Percentiles rank a stretch among this genome's conserved stretches.
These are phyloP conservation scores for Drosophila mayaguana DNA, from an alignment of 2,888 invertebrate species.

Conservation along the genomic window DNA sequence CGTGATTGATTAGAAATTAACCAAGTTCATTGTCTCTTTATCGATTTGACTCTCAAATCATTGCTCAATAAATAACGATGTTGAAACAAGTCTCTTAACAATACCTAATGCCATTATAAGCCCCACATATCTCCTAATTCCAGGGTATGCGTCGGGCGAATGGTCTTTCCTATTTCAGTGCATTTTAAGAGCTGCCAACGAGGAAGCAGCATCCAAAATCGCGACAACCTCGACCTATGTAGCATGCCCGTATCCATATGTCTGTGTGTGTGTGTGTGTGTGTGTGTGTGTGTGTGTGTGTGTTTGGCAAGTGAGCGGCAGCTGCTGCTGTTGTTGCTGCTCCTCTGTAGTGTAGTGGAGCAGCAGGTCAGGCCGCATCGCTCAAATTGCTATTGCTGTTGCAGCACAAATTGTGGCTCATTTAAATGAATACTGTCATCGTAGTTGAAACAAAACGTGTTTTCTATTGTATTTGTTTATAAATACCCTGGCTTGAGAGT, in stretches of 20 bases:
- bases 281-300: too few species aligned
- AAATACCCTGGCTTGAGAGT: neutral
- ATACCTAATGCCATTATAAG: too few species aligned
- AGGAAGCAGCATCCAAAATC: conserved; percentile 55
- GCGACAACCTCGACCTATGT: conserved; percentile 64
- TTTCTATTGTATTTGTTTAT: conserved; percentile 4
- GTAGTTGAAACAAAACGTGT: conserved; percentile 38
- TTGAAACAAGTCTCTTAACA: neutral
- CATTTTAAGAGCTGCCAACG: conserved; percentile 36
- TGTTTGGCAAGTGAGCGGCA: conserved; percentile 36
- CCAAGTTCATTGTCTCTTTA: too few species aligned
- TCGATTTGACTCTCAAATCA: too few species aligned
- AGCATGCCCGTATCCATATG: neutral
- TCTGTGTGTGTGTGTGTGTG: too few species aligned
- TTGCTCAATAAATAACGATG: neutral
- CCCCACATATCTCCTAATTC: neutral
- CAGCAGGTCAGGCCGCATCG: conserved; percentile 53
- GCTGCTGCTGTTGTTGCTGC: neutral
- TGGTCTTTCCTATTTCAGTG: neutral
- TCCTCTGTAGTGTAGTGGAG: conserved; percentile 58
- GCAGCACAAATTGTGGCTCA: conserved; percentile 29
- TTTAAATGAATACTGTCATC: conserved; percentile 47
- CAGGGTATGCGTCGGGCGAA: conserved; percentile 3
- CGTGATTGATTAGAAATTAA: too few species aligned
- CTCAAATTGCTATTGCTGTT: conserved; percentile 11